phyloP scores from a whole-genome alignment of 1,140 invertebrate species.

The Anastatus disparis region DNA sequence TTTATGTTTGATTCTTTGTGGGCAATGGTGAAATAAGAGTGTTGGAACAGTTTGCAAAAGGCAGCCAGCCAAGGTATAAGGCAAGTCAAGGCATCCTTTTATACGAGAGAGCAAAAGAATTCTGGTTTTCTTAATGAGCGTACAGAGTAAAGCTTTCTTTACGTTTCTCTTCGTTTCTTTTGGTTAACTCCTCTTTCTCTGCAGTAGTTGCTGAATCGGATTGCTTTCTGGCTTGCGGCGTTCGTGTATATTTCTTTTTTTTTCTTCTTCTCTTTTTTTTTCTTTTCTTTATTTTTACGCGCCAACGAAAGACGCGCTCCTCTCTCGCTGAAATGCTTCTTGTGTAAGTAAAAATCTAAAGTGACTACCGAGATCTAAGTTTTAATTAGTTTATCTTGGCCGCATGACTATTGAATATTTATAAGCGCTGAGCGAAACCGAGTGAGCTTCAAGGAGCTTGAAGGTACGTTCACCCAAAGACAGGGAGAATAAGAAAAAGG shows the following conservation, averaged over 20 bases:
- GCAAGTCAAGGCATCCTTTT: background rate
- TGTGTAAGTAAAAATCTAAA: slow-evolving; percentile 70
- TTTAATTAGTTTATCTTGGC: slow-evolving; percentile 70
- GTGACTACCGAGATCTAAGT: slow-evolving; percentile 69
- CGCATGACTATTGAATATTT: slow-evolving; percentile 70
- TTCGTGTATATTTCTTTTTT: slow-evolving; percentile 60
- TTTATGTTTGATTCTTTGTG: slow-evolving; percentile 27
- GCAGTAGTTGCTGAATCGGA: slow-evolving; percentile 50
- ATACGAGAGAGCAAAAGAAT: slow-evolving; percentile 54
- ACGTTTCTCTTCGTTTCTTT: slow-evolving; percentile 48
- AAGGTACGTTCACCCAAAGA: background rate
- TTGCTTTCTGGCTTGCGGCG: slow-evolving; percentile 54
- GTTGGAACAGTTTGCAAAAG: too few relatives aligned
- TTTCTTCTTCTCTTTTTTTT: too few relatives aligned
- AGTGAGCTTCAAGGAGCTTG: background rate
- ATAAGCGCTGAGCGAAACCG: slow-evolving; percentile 61
- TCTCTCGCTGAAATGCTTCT: slow-evolving; percentile 66
- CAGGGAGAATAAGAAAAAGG: slow-evolving; percentile 42
- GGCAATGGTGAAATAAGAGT: background rate
- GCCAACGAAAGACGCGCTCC: slow-evolving; percentile 41
- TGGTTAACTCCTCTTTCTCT: slow-evolving; percentile 9
- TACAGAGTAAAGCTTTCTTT: slow-evolving; percentile 69
- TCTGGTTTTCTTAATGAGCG: slow-evolving; percentile 67
- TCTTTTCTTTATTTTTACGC: too few relatives aligned
- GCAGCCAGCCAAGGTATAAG: background rate